A percentile compares a stretch with the other conserved stretches of the same genome.
phyloP scores from a whole-genome alignment of 1,140 invertebrate genomes.

The Teleopsis dalmanni region DNA sequence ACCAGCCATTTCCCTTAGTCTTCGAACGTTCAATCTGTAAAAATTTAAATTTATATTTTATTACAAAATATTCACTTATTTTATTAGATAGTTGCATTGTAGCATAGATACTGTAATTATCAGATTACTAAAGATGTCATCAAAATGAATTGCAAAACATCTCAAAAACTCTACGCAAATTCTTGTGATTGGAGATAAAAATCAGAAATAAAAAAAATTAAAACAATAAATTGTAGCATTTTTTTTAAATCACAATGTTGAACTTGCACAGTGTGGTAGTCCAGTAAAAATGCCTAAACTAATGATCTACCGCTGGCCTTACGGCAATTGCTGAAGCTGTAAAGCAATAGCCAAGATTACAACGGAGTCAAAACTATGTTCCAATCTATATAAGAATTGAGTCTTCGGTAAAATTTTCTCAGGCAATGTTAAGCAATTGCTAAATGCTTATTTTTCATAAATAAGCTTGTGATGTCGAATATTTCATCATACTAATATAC shows the following conservation, averaged over 20 bases:
- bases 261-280: slow-evolving; percentile 19
- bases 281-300: slow-evolving; percentile 13
- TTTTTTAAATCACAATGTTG: slow-evolving; percentile 18
- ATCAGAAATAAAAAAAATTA: slow-evolving; percentile 2
- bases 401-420: slow-evolving; percentile 12
- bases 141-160: slow-evolving; percentile 18
- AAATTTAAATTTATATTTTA: slow-evolving; percentile 3
- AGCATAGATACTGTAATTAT: slow-evolving; percentile 12
- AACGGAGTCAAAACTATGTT: slow-evolving; percentile 31
- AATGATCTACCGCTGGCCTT: slow-evolving; percentile 39
- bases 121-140: slow-evolving; percentile 45
- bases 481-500: slow-evolving; percentile 25
- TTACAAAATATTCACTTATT: neutral
- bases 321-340: slow-evolving; percentile 26
- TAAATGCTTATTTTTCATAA: neutral
- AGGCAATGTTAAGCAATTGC: slow-evolving; percentile 10
- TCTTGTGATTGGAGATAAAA: slow-evolving; percentile 5
- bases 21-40: slow-evolving; percentile 55
- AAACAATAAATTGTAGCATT: slow-evolving; percentile 19
- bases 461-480: slow-evolving; percentile 37
- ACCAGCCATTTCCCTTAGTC: slow-evolving; percentile 83
- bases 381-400: slow-evolving; percentile 1
- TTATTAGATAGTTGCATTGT: neutral
- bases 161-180: slow-evolving; percentile 9
- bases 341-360: slow-evolving; percentile 38